Evolutionary conservation across 2,888 invertebrate genomes (phyloP).

Genomic region (Hydroisotoma schaefferi): DNA sequence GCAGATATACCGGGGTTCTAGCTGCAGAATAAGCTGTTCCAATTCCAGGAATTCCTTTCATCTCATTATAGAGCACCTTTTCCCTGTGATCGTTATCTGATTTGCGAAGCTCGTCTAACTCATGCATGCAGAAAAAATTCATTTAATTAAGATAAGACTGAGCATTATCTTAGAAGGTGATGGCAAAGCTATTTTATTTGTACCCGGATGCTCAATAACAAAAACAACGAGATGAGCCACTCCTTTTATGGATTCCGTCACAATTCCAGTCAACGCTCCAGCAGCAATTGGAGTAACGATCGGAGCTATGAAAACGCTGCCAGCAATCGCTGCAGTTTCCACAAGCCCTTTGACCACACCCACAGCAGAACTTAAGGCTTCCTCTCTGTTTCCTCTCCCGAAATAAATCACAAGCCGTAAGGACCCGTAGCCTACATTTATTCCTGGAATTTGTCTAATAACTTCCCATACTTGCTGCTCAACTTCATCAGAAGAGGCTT

Average conservation of each 20-base stretch:
- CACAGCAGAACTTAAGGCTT: slow-evolving; percentile 16
- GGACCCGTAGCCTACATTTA: slow-evolving; percentile 33
- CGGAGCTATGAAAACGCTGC: slow-evolving; percentile 18
- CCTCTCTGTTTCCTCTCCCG: slow-evolving; percentile 27
- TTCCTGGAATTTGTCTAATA: slow-evolving; percentile 20
- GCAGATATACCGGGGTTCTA: slow-evolving; percentile 26
- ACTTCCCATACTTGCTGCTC: slow-evolving; percentile 35
- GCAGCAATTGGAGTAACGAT: slow-evolving; percentile 26
- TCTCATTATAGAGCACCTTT: slow-evolving; percentile 24
- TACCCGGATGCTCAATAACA: slow-evolving; percentile 22
- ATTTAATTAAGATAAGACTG: neutral
- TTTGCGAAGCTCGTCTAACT: neutral
- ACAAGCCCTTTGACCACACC: slow-evolving; percentile 24
- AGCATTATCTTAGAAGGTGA: neutral
- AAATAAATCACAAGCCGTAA: slow-evolving; percentile 25
- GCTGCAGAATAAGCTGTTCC: slow-evolving; percentile 28
- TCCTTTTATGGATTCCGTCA: slow-evolving; percentile 23
- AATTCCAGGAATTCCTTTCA: slow-evolving; percentile 24
- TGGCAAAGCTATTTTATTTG: neutral
- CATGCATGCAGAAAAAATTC: neutral
- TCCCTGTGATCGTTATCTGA: slow-evolving; percentile 19
- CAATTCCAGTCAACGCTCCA: slow-evolving; percentile 26
- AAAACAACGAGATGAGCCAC: slow-evolving; percentile 19
- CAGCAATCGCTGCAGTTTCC: slow-evolving; percentile 23
- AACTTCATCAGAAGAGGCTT: slow-evolving; percentile 6